Base-by-base conservation (phyloP, 2,888 invertebrate genomes). In the Ophion ventricosus region DNA sequence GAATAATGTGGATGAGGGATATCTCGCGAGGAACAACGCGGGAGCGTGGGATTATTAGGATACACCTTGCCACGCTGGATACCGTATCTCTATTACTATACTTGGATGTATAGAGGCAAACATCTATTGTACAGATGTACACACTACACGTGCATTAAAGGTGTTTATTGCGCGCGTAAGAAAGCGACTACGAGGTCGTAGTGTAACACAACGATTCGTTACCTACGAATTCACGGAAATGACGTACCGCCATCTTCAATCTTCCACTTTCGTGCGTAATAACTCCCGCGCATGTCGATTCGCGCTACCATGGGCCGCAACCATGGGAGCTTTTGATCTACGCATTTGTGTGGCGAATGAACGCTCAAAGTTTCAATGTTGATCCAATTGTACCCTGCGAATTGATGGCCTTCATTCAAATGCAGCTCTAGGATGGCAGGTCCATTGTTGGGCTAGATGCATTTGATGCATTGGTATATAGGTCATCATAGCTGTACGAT, bases 41-140 rank as follows among this genome's bases (percentile, higher is more conserved):
- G 64, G 78, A 63, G 69, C 78, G 84, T 81, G 78, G 74, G 81
- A 84, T 80, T 80, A 73, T 80, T 80, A 73, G 73, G 67, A 80
- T 81, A 77, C 77, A 69, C 61, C 49, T 76, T 67, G 66, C 82
- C 72, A 77, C 75, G 59, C 64, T 59, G 61, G 26, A 57, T 72
- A 70, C 67, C 43, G 66, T 49, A 25, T 29, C 69, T 57, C 40
- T 82, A 59, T 29, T 26, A 25, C 70, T 49, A 59, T 66, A 20
- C 54, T 43, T 23, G 14, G 25, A 26, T 64, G 20, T 56, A 80
- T 14, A 43, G 2, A 43, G 14, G 14, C 11, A 43, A 43, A 43
- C 43, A 14, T 14, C 2, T 43, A n/a, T 4, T 26, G 20, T 56
- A 40, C n/a, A 25, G 35, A 59, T 26, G 43, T 49, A 54, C 57